These are phyloP conservation scores for Pseudorhiza aurosa DNA, from an alignment of 30 jellyfish, hydroid and myxozoan genomes.

Conservation along the genomic window DNA sequence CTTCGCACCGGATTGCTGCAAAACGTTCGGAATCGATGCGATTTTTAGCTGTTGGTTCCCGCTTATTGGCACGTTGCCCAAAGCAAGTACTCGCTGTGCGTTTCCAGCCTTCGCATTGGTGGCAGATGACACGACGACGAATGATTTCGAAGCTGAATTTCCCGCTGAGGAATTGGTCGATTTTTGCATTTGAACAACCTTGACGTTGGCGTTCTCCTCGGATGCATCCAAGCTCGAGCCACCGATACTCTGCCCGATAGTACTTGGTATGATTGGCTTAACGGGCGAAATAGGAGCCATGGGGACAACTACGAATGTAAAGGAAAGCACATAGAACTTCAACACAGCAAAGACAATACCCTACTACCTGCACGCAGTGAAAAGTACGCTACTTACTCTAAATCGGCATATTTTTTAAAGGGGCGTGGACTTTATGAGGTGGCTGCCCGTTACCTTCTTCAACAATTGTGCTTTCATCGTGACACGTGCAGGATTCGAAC, in stretches of 20 bases:
- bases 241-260: not conserved
- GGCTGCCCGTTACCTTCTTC: no score
- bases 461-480: no score
- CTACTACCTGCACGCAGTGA: no score
- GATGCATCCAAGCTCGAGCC: not conserved
- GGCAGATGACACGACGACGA: constrained; percentile 59
- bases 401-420: no score
- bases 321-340: no score
- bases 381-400: no score
- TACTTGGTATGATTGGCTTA: constrained; percentile 41
- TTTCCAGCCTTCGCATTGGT: constrained; percentile 46
- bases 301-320: constrained; percentile 84
- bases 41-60: constrained; percentile 84
- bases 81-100: constrained; percentile 79
- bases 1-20: constrained; percentile 86
- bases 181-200: constrained; percentile 89
- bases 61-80: constrained; percentile 66
- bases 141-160: constrained; percentile 29
- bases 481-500: no score
- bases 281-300: constrained; percentile 89
- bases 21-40: constrained; percentile 73
- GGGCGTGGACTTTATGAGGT: no score
- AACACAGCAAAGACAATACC: no score
- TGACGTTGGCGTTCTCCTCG: constrained; percentile 42
- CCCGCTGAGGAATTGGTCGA: constrained; percentile 10